A percentile compares a stretch with the other conserved stretches of the same genome.
These are phyloP conservation scores for Atlantisia rogersi DNA, from an alignment of 2,113 vertebrate genomes.

Conservation along the genomic window DNA sequence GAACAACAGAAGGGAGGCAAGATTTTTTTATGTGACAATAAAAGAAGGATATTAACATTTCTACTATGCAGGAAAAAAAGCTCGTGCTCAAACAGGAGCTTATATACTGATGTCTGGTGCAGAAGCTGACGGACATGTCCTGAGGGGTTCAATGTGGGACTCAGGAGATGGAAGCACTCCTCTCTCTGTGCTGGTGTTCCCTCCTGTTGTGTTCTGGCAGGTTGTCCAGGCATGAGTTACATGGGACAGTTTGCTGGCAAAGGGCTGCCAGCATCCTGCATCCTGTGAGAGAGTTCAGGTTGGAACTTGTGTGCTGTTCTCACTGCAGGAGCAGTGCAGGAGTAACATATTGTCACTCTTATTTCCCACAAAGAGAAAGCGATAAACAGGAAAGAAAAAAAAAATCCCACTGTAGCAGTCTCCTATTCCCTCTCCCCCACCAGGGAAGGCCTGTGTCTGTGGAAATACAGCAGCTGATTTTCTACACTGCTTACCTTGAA, in stretches of 20 bases:
- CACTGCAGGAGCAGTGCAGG: background rate
- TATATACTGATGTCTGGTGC: background rate
- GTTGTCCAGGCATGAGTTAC: background rate
- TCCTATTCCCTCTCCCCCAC: background rate
- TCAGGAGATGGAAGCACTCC: background rate
- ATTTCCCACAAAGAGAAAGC: background rate
- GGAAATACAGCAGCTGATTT: background rate
- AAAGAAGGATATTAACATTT: background rate
- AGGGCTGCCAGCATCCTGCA: rapidly evolving
- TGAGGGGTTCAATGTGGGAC: background rate
- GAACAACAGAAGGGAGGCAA: background rate
- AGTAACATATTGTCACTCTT: too few species aligned
- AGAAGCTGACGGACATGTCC: background rate
- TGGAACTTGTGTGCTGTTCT: rapidly evolving
- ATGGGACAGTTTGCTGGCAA: background rate
- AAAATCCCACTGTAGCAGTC: rapidly evolving
- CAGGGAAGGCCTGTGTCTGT: background rate
- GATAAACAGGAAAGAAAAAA: background rate
- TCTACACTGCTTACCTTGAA: slow-evolving; percentile 28
- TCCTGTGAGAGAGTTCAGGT: background rate
- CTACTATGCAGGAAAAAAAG: background rate
- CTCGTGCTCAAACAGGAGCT: background rate
- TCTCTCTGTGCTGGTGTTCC: background rate
- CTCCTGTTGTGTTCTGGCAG: rapidly evolving
- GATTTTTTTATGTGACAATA: background rate